Evolutionary conservation across 1,140 invertebrate genomes (phyloP).

Genomic region (Sesamia nonagrioides): DNA sequence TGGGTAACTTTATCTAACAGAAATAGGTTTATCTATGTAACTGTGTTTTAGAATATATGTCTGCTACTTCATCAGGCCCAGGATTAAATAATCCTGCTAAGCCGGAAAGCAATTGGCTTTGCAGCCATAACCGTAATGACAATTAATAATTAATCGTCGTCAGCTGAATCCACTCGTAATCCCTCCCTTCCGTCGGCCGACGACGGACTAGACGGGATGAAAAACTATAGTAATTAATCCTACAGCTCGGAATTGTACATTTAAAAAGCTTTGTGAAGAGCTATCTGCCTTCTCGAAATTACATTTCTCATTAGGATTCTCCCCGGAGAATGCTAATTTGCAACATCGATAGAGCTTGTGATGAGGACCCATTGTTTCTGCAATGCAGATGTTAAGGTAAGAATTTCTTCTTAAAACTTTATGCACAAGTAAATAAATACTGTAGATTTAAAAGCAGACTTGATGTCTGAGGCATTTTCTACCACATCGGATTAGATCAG

Average conservation of each 20-base stretch:
- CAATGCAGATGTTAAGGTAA: not conserved
- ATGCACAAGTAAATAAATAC: too few relatives aligned
- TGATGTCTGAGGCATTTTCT: too few relatives aligned
- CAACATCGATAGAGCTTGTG: constrained; percentile 39
- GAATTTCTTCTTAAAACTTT: not conserved
- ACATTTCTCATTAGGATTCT: constrained; percentile 52
- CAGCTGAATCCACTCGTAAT: constrained; percentile 61
- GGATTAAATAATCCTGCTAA: constrained; percentile 45
- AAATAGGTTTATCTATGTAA: not conserved
- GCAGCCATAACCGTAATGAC: constrained; percentile 66
- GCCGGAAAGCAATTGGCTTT: constrained; percentile 58
- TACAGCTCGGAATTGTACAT: constrained; percentile 63
- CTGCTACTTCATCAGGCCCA: constrained; percentile 30
- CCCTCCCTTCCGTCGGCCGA: constrained; percentile 54
- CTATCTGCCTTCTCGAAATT: constrained; percentile 60
- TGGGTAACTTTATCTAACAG: not conserved
- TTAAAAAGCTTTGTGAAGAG: constrained; percentile 66
- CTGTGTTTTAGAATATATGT: not conserved
- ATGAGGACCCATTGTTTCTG: constrained; percentile 30
- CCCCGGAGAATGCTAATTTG: constrained; percentile 46
- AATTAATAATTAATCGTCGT: constrained; percentile 74
- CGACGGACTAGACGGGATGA: constrained; percentile 58
- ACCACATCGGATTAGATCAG: too few relatives aligned
- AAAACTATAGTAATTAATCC: constrained; percentile 69
- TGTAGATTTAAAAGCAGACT: too few relatives aligned